Evolutionary conservation across 2,113 vertebrate species (phyloP).

Genomic region (Accipiter cooperii): DNA sequence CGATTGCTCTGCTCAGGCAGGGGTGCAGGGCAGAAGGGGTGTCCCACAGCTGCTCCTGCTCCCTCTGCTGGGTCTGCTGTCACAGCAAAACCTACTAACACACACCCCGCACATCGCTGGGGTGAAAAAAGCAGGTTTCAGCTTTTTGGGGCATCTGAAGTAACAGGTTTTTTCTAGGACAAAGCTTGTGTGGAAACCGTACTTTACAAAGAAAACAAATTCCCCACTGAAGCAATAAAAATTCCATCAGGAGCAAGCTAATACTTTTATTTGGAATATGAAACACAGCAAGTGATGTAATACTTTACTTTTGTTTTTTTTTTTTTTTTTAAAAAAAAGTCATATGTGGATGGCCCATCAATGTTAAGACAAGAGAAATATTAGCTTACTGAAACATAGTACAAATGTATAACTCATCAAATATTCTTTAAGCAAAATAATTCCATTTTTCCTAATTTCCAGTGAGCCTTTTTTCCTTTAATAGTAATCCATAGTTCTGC

Average conservation of each 20-base stretch:
- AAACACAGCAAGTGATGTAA: neutral
- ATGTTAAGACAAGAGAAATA: neutral
- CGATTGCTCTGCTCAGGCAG: neutral
- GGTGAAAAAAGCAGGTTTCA: neutral
- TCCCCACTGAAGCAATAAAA: neutral
- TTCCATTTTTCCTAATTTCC: neutral
- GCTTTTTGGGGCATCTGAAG: neutral
- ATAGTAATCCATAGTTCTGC: neutral
- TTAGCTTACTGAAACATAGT: neutral
- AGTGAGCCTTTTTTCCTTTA: neutral
- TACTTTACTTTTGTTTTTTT: neutral
- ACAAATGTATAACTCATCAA: neutral
- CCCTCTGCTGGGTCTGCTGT: neutral
- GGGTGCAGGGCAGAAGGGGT: too few relatives aligned
- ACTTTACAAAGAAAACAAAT: neutral
- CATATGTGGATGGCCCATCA: neutral
- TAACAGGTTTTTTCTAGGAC: neutral
- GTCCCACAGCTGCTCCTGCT: rapidly evolving
- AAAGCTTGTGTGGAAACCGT: neutral
- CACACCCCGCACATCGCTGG: rapidly evolving
- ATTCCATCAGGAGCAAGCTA: neutral
- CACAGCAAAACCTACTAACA: neutral
- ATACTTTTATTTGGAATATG: neutral
- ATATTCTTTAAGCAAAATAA: neutral
- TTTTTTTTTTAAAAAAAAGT: neutral